Evolutionary conservation across 37 sponge, comb jelly and placozoan species (phyloP).

Genomic region (Chondrilla cf. caribensis): DNA sequence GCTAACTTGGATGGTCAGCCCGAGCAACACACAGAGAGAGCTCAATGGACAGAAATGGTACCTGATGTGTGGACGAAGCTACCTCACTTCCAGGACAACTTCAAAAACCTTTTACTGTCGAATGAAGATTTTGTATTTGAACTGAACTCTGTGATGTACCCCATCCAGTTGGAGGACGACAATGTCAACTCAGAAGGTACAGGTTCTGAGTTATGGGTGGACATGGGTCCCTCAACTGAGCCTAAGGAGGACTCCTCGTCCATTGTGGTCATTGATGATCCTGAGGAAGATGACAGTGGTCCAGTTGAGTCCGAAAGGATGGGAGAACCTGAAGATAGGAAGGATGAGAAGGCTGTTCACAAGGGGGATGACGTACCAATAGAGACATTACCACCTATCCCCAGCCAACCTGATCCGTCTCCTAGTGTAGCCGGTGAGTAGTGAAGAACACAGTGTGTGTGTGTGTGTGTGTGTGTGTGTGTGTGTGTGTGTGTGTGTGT

Average conservation of each 20-base stretch:
- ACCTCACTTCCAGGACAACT: conserved; percentile 27
- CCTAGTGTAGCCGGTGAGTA: no score
- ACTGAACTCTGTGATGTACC: conserved; percentile 25
- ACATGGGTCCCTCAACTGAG: neutral
- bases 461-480: no score
- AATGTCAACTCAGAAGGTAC: neutral
- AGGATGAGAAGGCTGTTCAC: neutral
- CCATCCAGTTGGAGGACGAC: conserved; percentile 22
- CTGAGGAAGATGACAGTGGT: neutral
- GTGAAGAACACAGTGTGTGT: no score
- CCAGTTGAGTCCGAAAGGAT: neutral
- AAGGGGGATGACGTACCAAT: no score
- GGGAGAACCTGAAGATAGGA: neutral
- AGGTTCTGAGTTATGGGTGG: conserved; percentile 16
- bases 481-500: no score
- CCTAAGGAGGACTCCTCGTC: neutral
- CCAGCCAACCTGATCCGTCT: no score
- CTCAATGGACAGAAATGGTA: neutral
- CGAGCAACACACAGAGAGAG: no score
- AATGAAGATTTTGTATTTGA: conserved; percentile 47
- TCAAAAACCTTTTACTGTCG: neutral
- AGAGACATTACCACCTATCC: no score
- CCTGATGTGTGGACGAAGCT: conserved; percentile 16
- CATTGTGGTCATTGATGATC: neutral
- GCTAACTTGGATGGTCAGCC: no score